Base-by-base conservation (phyloP, 2,797 vertebrate species). In the Menidia menidia region DNA sequence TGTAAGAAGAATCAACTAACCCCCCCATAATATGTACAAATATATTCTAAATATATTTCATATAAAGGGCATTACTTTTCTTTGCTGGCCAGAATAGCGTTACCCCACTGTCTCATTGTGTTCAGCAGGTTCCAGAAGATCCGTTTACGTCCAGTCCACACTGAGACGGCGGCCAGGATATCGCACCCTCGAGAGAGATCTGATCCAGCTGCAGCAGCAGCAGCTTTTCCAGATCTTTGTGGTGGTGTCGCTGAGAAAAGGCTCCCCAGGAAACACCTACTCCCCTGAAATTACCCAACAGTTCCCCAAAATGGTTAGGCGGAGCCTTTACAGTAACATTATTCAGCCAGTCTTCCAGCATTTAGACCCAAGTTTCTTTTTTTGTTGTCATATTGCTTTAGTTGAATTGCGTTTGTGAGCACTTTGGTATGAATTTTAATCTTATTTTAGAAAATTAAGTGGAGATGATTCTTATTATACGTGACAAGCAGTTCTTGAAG, bases 201-300 rank as follows among this genome's bases (percentile, higher is more conserved):
- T 99, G 57, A 96, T 98, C 70, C 96, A 98, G 83, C 90, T 97
- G 2, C 97, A 98, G 88, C 96, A 98, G 81, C 97, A 97, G 93
- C 94, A 94, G 88, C 96, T 99, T 0, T 98, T 99, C 73, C 97
- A 99, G 89, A 95, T 98, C 41, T 99, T 99, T 3, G 97, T 98
- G 67, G 97, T 99, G 71, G 98, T 99, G 84, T 98, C 98, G 0
- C 92, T 99, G 68, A 94, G 97, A 91, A 98, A 96, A 93, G 90
- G 91, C 42, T 85, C 92, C 1, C 81, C 92, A 0, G 96, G 94
- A 86, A 87, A 90, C 75, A 84, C 82, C 0, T 99, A 97, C 81
- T 87, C 87, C 0, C 98, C 98, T 2, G 95, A 96, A 85, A 93
- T 99, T 85, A 96, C 97, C 1, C 97, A 99, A 73, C 98, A 97